phyloP scores from a whole-genome alignment of 2,113 vertebrate species.

The Pachypanchax playfairii region DNA sequence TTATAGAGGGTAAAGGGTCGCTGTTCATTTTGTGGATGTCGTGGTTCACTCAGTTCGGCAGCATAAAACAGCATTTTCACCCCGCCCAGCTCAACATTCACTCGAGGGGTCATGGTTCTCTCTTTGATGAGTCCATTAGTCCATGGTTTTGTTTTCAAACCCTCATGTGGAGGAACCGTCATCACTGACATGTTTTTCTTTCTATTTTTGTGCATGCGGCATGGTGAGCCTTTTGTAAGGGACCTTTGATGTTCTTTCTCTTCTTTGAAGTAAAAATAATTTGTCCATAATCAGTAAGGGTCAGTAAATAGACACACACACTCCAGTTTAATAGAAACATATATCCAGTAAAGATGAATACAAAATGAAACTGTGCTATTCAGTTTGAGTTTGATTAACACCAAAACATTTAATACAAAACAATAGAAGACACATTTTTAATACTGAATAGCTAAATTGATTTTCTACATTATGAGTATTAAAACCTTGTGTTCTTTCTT shows the following conservation, averaged over 20 bases:
- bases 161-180: conserved; percentile 15
- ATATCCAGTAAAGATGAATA: too few species aligned
- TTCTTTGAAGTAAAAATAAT: conserved; percentile 28
- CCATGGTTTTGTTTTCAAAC: conserved; percentile 33
- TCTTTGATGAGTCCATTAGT: conserved; percentile 57
- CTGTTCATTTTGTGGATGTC: conserved; percentile 30
- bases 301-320: conserved; percentile 7
- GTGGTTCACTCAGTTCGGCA: conserved; percentile 28
- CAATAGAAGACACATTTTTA: too few species aligned
- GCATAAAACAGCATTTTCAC: conserved; percentile 24
- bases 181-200: not conserved
- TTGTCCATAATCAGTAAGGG: not conserved
- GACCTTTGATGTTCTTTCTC: conserved; percentile 33
- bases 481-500: too few species aligned
- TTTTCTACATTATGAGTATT: too few species aligned
- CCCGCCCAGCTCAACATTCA: not conserved
- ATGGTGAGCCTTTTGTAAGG: conserved; percentile 1
- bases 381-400: too few species aligned
- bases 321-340: conserved; percentile 19
- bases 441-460: too few species aligned
- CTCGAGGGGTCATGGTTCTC: conserved; percentile 29
- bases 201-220: not conserved
- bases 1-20: conserved; percentile 23
- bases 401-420: too few species aligned
- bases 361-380: too few species aligned